A percentile compares a stretch with the other conserved stretches of the same genome.
Conservation (phyloP, 2,888 invertebrate species). For the Tachystola acroxantha region DNA sequence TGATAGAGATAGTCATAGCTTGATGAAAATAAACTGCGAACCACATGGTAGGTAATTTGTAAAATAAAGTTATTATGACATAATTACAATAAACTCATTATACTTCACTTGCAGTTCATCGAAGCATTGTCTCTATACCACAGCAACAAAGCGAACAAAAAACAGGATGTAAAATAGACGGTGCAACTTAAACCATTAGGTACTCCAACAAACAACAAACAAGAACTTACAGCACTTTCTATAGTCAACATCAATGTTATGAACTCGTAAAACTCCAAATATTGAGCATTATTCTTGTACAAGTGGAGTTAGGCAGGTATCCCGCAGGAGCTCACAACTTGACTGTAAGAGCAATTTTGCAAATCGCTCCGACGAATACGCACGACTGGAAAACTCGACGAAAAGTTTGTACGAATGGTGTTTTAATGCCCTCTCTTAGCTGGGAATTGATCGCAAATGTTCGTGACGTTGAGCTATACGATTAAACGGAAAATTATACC, state of each 20-base stretch:
- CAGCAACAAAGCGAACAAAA: no score
- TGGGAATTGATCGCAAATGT: conserved; percentile 41
- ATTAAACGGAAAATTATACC: conserved; percentile 5
- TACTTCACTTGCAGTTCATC: no score
- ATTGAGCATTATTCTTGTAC: conserved; percentile 36
- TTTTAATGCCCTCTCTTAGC: conserved; percentile 45
- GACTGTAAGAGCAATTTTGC: conserved; percentile 46
- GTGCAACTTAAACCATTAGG: neutral
- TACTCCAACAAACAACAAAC: conserved; percentile 13
- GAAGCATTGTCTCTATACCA: no score
- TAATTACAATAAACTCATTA: no score
- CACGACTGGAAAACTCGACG: conserved; percentile 37
- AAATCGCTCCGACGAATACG: conserved; percentile 48
- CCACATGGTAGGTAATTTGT: no score
- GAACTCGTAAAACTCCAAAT: conserved; percentile 24
- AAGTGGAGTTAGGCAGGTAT: conserved; percentile 37
- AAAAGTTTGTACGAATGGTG: conserved; percentile 46
- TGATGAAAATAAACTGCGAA: no score
- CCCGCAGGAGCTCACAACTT: conserved; percentile 35
- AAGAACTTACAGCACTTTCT: conserved; percentile 11
- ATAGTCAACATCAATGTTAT: conserved; percentile 13
- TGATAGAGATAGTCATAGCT: no score
- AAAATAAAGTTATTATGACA: no score
- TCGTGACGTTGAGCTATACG: conserved; percentile 14
- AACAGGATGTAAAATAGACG: neutral